phyloP scores from a whole-genome alignment of 2,113 vertebrate genomes.

The Poicephalus gulielmi region DNA sequence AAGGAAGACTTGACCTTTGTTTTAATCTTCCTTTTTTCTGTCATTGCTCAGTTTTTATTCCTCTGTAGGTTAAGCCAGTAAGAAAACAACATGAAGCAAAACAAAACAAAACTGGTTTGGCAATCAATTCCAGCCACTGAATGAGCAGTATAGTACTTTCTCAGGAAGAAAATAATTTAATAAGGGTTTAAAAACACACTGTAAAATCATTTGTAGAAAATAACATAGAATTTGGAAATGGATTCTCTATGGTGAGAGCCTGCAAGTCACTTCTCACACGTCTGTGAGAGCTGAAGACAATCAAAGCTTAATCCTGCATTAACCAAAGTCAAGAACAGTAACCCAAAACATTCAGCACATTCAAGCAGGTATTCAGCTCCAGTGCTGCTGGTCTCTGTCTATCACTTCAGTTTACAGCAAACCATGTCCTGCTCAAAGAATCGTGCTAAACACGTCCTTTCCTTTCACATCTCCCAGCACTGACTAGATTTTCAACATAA shows the following conservation, averaged over 20 bases:
- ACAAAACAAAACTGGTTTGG: neutral
- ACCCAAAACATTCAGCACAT: neutral
- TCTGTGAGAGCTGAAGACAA: neutral
- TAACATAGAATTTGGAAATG: neutral
- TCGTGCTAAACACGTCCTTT: neutral
- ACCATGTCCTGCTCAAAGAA: neutral
- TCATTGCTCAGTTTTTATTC: neutral
- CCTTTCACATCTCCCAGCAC: neutral
- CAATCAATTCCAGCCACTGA: neutral
- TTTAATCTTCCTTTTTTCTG: neutral
- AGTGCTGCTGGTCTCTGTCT: neutral
- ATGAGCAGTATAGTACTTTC: neutral
- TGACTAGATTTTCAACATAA: neutral
- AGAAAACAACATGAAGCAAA: neutral
- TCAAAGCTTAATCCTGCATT: neutral
- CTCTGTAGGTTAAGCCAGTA: neutral
- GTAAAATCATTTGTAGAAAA: slow-evolving; percentile 10
- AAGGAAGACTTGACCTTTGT: neutral
- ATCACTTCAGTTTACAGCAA: neutral
- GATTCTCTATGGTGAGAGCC: neutral
- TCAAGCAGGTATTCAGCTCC: neutral
- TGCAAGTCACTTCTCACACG: neutral
- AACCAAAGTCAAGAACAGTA: neutral
- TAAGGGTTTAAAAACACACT: neutral
- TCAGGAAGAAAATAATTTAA: slow-evolving; percentile 1